phyloP scores from a whole-genome alignment of 1,140 invertebrate genomes.

The Protaetia brevitarsis region DNA sequence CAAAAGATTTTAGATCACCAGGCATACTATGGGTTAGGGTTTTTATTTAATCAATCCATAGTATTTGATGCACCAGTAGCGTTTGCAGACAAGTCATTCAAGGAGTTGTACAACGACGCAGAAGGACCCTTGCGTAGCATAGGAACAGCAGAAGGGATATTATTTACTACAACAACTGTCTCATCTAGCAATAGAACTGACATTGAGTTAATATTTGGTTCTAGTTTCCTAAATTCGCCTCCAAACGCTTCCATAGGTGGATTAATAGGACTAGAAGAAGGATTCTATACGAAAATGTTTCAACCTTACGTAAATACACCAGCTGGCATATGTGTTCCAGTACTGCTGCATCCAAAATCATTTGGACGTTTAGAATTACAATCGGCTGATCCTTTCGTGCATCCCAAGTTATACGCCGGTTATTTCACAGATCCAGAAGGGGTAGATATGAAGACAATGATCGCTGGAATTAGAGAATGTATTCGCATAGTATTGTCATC shows the following conservation, averaged over 20 bases:
- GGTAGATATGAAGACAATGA: conserved; percentile 42
- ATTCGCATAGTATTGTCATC: conserved; percentile 33
- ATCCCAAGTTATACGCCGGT: conserved; percentile 63
- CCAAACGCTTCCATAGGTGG: neutral
- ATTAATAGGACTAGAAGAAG: neutral
- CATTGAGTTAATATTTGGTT: neutral
- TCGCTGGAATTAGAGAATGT: conserved; percentile 38
- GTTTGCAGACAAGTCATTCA: neutral
- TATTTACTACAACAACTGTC: neutral
- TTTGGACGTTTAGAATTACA: conserved; percentile 56
- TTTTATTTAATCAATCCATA: conserved; percentile 72
- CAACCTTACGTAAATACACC: neutral
- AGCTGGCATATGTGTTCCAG: conserved; percentile 51
- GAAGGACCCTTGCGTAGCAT: conserved; percentile 48
- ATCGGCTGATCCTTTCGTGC: conserved; percentile 57
- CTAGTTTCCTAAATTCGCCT: too few relatives aligned
- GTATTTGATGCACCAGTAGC: conserved; percentile 52
- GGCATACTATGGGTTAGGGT: conserved; percentile 75
- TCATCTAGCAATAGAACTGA: neutral
- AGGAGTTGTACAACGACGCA: conserved; percentile 29
- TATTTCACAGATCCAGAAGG: conserved; percentile 54
- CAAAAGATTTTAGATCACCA: conserved; percentile 60
- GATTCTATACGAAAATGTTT: neutral
- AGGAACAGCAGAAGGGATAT: neutral
- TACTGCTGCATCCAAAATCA: conserved; percentile 68